A percentile compares a stretch with the other conserved stretches of the same genome.
These are phyloP conservation scores for Eilema sororculum DNA, from an alignment of 2,888 invertebrate genomes.

Conservation along the genomic window DNA sequence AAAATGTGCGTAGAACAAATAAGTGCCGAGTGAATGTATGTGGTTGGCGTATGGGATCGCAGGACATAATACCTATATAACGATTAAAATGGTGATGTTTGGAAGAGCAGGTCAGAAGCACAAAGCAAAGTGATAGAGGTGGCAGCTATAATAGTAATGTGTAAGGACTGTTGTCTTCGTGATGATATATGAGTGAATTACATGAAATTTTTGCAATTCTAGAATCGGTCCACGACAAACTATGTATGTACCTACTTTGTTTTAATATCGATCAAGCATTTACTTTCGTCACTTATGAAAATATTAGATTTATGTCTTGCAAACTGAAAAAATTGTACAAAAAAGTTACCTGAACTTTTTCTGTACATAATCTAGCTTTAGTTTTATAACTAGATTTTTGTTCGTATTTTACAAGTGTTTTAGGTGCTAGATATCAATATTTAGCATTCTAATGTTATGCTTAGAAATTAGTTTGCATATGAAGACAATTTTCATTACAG, in stretches of 20 bases:
- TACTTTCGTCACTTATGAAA: slow-evolving; percentile 43
- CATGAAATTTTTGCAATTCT: neutral
- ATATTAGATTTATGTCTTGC: slow-evolving; percentile 32
- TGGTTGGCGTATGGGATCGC: neutral
- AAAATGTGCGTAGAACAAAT: neutral
- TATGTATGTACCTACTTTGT: slow-evolving; percentile 26
- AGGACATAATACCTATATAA: neutral
- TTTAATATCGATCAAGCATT: slow-evolving; percentile 34
- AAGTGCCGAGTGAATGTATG: neutral
- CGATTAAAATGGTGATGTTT: neutral
- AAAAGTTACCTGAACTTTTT: slow-evolving; percentile 80
- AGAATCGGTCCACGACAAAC: neutral
- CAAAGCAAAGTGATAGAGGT: neutral
- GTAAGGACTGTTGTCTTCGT: neutral
- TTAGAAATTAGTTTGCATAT: slow-evolving; percentile 23
- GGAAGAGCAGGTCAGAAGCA: neutral
- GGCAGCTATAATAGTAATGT: neutral
- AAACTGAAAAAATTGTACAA: slow-evolving; percentile 69
- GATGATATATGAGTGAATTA: neutral
- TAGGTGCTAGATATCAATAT: slow-evolving; percentile 67
- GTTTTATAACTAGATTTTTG: slow-evolving; percentile 55
- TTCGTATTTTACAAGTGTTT: slow-evolving; percentile 58
- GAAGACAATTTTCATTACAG: slow-evolving; percentile 23
- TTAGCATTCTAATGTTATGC: slow-evolving; percentile 30
- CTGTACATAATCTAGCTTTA: slow-evolving; percentile 56